Percentiles rank a stretch among this genome's conserved stretches.
phyloP scores from a whole-genome alignment of 2,113 vertebrate species.

The Silurus asotus region DNA sequence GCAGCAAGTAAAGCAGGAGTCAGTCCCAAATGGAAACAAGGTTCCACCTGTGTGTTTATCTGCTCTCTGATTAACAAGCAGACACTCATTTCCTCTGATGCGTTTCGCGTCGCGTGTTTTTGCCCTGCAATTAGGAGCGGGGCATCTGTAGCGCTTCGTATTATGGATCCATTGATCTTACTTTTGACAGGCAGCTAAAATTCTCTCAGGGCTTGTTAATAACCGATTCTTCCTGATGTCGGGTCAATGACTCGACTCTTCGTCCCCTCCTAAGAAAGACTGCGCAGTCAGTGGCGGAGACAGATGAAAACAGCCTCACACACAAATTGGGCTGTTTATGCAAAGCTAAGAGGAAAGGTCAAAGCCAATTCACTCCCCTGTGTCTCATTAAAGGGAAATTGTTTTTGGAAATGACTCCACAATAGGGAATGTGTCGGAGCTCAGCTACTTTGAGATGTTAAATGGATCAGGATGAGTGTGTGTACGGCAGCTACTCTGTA shows the following conservation, averaged over 20 bases:
- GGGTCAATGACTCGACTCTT: constrained; percentile 30
- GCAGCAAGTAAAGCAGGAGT: constrained; percentile 1
- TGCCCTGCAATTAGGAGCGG: constrained; percentile 7
- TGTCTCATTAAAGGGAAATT: constrained; percentile 43
- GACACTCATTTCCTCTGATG: constrained; percentile 1
- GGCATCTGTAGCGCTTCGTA: constrained; percentile 20
- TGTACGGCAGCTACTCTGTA: not conserved
- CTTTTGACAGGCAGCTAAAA: constrained; percentile 22
- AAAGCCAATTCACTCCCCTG: constrained; percentile 22
- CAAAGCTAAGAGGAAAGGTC: constrained; percentile 44
- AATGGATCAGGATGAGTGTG: not conserved
- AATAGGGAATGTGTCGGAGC: not conserved
- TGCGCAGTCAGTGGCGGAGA: constrained; percentile 14
- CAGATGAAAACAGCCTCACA: constrained; percentile 9
- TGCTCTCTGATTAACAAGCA: constrained; percentile 22
- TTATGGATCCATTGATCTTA: constrained; percentile 24
- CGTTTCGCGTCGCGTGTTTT: constrained; percentile 7
- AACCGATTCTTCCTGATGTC: constrained; percentile 9
- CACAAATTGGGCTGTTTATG: constrained; percentile 49
- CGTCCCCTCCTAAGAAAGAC: constrained; percentile 20
- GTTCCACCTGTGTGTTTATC: constrained; percentile 32
- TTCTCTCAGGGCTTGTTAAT: constrained; percentile 36
- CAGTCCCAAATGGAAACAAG: constrained; percentile 20
- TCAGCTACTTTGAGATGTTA: not conserved
- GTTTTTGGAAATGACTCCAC: constrained; percentile 33